Evolutionary conservation across 2,888 invertebrate genomes (phyloP).

Genomic region (Lacanobia oleracea): DNA sequence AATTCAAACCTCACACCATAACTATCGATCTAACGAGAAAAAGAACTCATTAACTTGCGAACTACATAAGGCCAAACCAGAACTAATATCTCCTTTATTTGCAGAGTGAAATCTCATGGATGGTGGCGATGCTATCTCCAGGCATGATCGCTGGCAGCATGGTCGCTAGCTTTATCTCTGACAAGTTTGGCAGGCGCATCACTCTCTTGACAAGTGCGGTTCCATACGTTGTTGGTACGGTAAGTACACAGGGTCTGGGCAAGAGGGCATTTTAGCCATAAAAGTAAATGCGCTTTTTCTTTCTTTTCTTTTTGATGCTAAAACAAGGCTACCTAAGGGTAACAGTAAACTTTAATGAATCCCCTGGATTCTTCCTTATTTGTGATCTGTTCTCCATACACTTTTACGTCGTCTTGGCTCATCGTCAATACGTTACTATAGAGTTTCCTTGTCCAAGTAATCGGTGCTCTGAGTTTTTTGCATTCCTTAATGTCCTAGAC

Average conservation of each 20-base stretch:
- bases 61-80: background rate
- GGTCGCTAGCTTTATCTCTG: slow-evolving; percentile 73
- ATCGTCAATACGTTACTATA: too few relatives aligned
- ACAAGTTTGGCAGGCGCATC: slow-evolving; percentile 76
- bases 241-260: slow-evolving; percentile 49
- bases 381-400: too few relatives aligned
- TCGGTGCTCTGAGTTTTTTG: too few relatives aligned
- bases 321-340: background rate
- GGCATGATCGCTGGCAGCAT: slow-evolving; percentile 80
- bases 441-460: too few relatives aligned
- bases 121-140: slow-evolving; percentile 77
- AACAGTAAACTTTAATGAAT: background rate
- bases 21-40: background rate
- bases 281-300: background rate
- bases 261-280: background rate
- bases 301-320: background rate
- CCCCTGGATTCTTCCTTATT: too few relatives aligned
- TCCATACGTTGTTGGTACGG: slow-evolving; percentile 77
- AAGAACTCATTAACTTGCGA: background rate
- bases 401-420: too few relatives aligned
- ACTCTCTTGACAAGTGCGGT: slow-evolving; percentile 76
- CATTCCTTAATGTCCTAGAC: too few relatives aligned
- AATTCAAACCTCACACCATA: background rate
- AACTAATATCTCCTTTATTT: slow-evolving; percentile 37
- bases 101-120: slow-evolving; percentile 80